These are phyloP conservation scores for Eremophila alpestris DNA, from an alignment of 2,797 vertebrate genomes.

Conservation along the genomic window DNA sequence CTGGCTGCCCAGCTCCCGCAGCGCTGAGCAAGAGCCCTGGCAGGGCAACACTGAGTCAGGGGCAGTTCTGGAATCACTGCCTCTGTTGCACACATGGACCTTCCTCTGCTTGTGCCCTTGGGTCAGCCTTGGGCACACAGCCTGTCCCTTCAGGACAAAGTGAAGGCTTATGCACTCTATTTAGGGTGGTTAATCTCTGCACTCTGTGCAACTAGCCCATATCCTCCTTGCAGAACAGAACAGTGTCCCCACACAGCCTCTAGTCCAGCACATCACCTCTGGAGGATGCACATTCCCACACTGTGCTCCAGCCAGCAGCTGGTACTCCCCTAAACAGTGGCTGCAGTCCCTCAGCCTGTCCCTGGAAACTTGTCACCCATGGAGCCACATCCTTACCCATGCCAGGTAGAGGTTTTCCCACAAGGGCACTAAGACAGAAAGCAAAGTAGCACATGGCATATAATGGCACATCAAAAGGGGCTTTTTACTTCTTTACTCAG, in stretches of 20 bases:
- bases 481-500: neutral
- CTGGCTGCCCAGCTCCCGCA: neutral
- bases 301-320: accelerated
- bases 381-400: accelerated
- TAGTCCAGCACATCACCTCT: accelerated
- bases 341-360: accelerated
- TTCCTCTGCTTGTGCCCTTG: accelerated
- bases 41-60: accelerated
- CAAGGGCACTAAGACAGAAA: accelerated
- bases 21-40: neutral
- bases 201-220: neutral
- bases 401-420: accelerated
- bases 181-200: neutral
- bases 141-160: neutral
- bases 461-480: neutral
- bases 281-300: accelerated
- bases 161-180: neutral
- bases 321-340: neutral
- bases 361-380: neutral
- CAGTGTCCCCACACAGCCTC: accelerated
- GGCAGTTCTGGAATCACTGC: neutral
- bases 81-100: neutral
- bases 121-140: neutral
- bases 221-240: neutral
- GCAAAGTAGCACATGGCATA: accelerated